Base-by-base conservation (phyloP, 2,888 invertebrate species). In the Cosmorhoe ocellata region DNA sequence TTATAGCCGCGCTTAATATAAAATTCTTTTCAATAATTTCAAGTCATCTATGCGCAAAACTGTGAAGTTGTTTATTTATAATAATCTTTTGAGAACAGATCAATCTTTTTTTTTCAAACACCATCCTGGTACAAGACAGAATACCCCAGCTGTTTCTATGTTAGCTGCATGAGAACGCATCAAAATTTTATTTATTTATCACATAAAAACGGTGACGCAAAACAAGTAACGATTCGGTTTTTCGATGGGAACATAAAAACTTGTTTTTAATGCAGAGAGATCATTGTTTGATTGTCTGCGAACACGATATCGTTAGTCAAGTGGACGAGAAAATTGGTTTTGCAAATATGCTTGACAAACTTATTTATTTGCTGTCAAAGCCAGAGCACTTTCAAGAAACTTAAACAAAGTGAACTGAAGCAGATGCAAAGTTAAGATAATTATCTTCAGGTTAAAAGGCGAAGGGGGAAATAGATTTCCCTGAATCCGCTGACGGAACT, bases 161-260 rank as follows among this genome's bases (percentile, higher is more conserved):
- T 51, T 1, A 14, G 40, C 48, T 53, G 10, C 27, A 22, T 13
- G 8, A 18, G 66, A 51, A 60, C 66, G 67, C 81, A 83, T 80
- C 76, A 83, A 82, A 85, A 81, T 66, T 76, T 83, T 83, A 83
- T 82, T 83, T 83, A 83, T 82, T 77, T 80, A 71, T 74, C 76
- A 56, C 79, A 74, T 83, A 81, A 86, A 83, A 79, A 58, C 64
- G 63, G 60, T 76, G 79, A 81, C 80, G 81, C 79, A 79, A 76
- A 81, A 80, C 80, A 78, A 78, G 75, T 67, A 73, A 74, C 68
- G 69, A 64, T 40, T 53, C 14, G 67, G 69, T 60, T 69, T 75
- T 80, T 76, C 67, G 68, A 68, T 66, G 68, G 64, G 58, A 51
- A 52, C 62, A 68, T 79, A 78, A 80, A 79, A 76, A 64, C 57